Base-by-base conservation (phyloP, 1,140 invertebrate genomes). In the Melipona quadrifasciata region DNA sequence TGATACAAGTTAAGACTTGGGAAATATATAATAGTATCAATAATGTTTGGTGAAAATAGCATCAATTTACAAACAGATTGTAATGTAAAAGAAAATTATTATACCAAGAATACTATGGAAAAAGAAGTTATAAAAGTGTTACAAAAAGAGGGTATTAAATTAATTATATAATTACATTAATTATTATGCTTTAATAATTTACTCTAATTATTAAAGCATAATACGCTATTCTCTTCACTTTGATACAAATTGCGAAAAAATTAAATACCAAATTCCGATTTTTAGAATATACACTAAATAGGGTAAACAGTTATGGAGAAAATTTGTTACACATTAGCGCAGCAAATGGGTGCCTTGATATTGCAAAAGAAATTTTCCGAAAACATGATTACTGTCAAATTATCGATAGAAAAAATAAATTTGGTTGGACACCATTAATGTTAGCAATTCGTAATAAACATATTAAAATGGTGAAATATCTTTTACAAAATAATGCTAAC, bases 361-460 rank as follows among this genome's bases (percentile, higher is more conserved):
- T 93, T 51, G 81, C 91, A 55, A 91, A 91, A 72, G 87, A 89
- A 78, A 92, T 94, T 84, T 88, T 94, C 72, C 68, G 84, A 72
- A 89, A 90, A n/a, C 71, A 88, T 12, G 67, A 89, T 21, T 76
- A 81, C 6, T 5, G 1, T 71, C 5, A 82, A 67, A 53, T 89
- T 39, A 81, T 92, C 77, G 76, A 93, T 75, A 86, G 80, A 19
- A 93, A 93, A 90, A 96, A 95, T 90, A 93, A 93, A 88, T 94
- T 95, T 86, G 95, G 95, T 6, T 95, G 95, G 95, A 95, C 95
- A 16, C 95, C 95, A 14, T 80, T 96, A 51, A 95, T 95, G 95
- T 94, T 95, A 86, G 95, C 95, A 10, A 87, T 95, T 82, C 90
- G 95, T 72, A 94, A 95, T 88, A 93, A 92, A 82, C 92, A 95